Evolutionary conservation across 2,113 vertebrate genomes (phyloP), one percentile per base, ranked within the genome.

Genomic region (Sander lucioperca): DNA sequence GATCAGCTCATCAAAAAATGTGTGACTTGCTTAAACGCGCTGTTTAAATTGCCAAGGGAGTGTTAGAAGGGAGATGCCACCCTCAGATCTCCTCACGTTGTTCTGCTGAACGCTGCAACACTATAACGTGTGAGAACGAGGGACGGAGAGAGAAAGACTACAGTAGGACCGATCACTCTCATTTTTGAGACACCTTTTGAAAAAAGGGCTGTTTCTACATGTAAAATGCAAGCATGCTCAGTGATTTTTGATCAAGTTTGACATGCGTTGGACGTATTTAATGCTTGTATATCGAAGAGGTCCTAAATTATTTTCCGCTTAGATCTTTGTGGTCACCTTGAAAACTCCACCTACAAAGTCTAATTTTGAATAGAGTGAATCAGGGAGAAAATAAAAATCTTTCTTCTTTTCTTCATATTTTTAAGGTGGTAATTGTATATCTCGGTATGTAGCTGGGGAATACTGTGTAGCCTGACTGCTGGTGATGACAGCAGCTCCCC

Each of bases 51-150:
- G 48, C 51, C 63, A 43, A 48, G 18, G 72, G 56, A 57, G 47
- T 0, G 45, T 53, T 53, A 23, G 64, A 57, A 74, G 85, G 85
- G 85, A 77, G 80, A 90, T 72, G 51, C 78, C 88, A 70, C 86
- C 82, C 69, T 67, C 77, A 48, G 80, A 65, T 76, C 75, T 84
- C 63, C 15, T 77, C 77, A 59, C 77, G 58, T 73, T 70, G 51
- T 36, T 80, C 19, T 67, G 70, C 57, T 58, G 74, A 79, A 56
- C 15, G 45, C 43, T 63, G 70, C 57, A 79, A 27, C 83, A 54
- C n/a, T 30, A 27, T 36, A 59, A 73, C 43, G 14, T 56, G 66
- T 62, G 74, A 58, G 23, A 33, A 33, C 53, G 18, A 50, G 21
- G 30, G 30, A 69, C 19, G 5, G 10, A 33, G 16, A 21, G 3